Base-by-base conservation (phyloP, 35 echinoderm and acorn worm species). In the Hemicentrotus pulcherrimus region DNA sequence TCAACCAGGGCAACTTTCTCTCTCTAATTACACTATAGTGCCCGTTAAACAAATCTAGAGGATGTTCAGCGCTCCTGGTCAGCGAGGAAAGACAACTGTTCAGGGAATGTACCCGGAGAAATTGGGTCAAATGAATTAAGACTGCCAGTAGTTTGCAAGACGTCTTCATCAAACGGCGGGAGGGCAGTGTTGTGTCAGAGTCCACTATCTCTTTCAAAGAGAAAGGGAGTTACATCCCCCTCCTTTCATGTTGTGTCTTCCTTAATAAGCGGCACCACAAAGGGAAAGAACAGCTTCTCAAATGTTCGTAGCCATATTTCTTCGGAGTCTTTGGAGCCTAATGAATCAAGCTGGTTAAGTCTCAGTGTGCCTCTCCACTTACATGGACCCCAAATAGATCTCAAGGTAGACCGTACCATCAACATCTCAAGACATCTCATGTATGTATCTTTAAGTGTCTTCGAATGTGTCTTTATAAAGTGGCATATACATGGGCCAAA, bases 51-150 rank as follows among this genome's bases (percentile, higher is more conserved):
- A 78, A 78, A 28, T 78, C 65, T 6, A 78, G 22, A 78, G 65
- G 65, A 78, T 4, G 18, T 78, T 78, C 65, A 28, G 65, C 65
- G 65, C 65, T 78, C 65, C 65, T 78, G 65, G 65, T 78, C 65
- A 78, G 65, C 65, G 6, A 22, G 65, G 22, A 78, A 78, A 78
- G 65, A 78, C 65, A 78, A 78, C 65, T 78, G 65, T 78, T 78
- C 65, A 28, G 65, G 65, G 65, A 78, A 78, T 78, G 65, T 78
- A 78, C 18, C 65, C 65, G 22, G 22, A 78, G 22, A 78, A 78
- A 78, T 78, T 78, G 24, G 65, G 65, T 78, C 65, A 78, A 78
- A 78, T 78, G 65, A 78, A 78, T 78, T 78, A 78, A 78, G 65
- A 22, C 65, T 78, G 65, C 65, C 65, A 78, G 65, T 78, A 78